Conservation (phyloP, 2,888 invertebrate species). For the Trisateles emortualis region DNA sequence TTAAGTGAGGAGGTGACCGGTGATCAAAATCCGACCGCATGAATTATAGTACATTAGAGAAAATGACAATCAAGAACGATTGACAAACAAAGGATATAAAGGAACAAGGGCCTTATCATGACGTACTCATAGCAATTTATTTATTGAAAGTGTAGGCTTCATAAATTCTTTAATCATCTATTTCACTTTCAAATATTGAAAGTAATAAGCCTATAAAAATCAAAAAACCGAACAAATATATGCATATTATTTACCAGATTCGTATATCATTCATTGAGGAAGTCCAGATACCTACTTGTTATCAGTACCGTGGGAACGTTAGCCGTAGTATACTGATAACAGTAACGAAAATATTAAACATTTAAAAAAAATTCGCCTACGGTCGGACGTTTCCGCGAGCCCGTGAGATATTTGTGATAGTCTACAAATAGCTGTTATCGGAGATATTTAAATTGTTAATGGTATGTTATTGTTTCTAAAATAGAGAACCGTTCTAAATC, state of each 20-base stretch:
- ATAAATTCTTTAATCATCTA: no score
- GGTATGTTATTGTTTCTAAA: neutral
- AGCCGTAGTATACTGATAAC: conserved; percentile 47
- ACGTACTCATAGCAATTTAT: no score
- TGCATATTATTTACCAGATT: conserved; percentile 43
- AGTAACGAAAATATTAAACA: conserved; percentile 43
- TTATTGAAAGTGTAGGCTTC: no score
- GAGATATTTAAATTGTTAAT: neutral
- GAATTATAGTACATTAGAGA: no score
- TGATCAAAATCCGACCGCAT: no score
- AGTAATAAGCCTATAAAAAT: no score
- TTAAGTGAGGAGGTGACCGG: no score
- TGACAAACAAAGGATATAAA: no score
- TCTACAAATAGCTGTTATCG: neutral
- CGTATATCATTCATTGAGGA: conserved; percentile 59
- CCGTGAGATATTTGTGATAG: conserved; percentile 52
- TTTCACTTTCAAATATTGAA: no score
- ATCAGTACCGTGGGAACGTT: conserved; percentile 75
- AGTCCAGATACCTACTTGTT: conserved; percentile 63
- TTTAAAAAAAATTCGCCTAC: conserved; percentile 63
- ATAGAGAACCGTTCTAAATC: no score
- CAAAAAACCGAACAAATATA: neutral
- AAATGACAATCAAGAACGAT: no score
- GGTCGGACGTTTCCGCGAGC: conserved; percentile 61
- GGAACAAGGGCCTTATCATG: no score